These are phyloP conservation scores for Dendronephthya gigantea DNA, from an alignment of 64 coral and sea anemone species.

Conservation along the genomic window DNA sequence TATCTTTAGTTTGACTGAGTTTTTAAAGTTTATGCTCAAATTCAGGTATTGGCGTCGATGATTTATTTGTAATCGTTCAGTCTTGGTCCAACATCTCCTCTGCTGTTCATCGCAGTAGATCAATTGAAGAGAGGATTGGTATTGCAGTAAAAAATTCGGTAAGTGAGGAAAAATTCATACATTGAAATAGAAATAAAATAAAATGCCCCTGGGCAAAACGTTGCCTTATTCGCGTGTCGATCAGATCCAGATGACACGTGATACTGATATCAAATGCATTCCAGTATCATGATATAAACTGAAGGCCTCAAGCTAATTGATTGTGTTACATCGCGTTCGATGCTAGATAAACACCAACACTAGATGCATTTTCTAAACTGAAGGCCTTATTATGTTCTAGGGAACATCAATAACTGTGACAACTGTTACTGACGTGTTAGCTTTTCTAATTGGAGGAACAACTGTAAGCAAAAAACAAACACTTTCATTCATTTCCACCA, in stretches of 20 bases:
- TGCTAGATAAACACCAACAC: too few species aligned
- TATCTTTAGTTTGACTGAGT: background rate
- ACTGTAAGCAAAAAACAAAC: background rate
- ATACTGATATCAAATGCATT: too few species aligned
- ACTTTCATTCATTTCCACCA: background rate
- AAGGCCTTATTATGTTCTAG: too few species aligned
- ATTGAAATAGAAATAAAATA: too few species aligned
- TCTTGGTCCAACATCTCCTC: background rate
- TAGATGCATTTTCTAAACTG: too few species aligned
- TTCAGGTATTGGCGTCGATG: background rate
- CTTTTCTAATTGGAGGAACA: background rate
- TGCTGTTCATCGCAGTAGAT: background rate
- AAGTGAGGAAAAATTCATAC: background rate
- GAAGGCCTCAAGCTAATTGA: background rate
- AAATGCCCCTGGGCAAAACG: too few species aligned
- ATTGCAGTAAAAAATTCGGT: background rate
- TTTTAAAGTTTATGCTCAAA: too few species aligned
- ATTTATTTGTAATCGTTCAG: background rate
- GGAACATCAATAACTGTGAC: background rate
- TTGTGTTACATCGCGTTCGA: background rate
- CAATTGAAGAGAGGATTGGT: background rate
- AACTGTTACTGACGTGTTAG: background rate
- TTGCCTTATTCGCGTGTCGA: too few species aligned
- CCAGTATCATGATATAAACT: background rate
- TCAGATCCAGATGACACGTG: too few species aligned